A percentile compares a stretch with the other conserved stretches of the same genome.
These are phyloP conservation scores for Lycorma delicatula DNA, from an alignment of 1,140 invertebrate genomes.

Conservation along the genomic window DNA sequence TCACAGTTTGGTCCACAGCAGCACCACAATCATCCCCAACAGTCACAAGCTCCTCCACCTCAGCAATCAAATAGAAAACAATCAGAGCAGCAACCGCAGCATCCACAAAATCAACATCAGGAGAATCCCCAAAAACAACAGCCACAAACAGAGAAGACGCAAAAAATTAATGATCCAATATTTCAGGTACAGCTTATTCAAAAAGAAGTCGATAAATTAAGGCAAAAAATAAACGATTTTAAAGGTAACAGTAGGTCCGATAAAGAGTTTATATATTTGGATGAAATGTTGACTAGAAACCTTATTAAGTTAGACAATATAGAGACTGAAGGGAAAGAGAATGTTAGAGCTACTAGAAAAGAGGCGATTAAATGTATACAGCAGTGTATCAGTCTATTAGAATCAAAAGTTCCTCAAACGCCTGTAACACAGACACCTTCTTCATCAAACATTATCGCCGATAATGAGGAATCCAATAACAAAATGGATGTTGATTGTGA, in stretches of 20 bases:
- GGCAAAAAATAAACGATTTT: constrained; percentile 68
- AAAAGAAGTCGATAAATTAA: constrained; percentile 67
- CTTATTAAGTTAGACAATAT: constrained; percentile 85
- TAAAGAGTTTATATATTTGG: constrained; percentile 79
- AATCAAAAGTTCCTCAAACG: constrained; percentile 56
- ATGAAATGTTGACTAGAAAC: constrained; percentile 91
- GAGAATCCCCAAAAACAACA: constrained; percentile 18
- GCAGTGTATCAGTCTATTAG: constrained; percentile 70
- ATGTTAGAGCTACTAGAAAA: constrained; percentile 74
- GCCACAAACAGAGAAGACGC: constrained; percentile 34
- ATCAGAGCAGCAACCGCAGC: too few relatives aligned
- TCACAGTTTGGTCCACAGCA: too few relatives aligned
- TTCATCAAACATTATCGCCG: too few relatives aligned
- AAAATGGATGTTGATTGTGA: too few relatives aligned
- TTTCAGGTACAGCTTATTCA: constrained; percentile 70
- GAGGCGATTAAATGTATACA: constrained; percentile 84
- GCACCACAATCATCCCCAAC: too few relatives aligned
- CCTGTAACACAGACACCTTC: too few relatives aligned
- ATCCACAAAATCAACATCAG: constrained; percentile 31
- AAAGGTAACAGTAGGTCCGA: constrained; percentile 59
- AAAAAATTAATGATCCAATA: constrained; percentile 55
- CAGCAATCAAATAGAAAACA: too few relatives aligned
- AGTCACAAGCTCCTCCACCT: too few relatives aligned
- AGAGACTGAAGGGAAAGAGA: constrained; percentile 82
- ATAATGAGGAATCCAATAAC: too few relatives aligned